Evolutionary conservation across 2,113 vertebrate genomes (phyloP).

Genomic region (Calidris pugnax): DNA sequence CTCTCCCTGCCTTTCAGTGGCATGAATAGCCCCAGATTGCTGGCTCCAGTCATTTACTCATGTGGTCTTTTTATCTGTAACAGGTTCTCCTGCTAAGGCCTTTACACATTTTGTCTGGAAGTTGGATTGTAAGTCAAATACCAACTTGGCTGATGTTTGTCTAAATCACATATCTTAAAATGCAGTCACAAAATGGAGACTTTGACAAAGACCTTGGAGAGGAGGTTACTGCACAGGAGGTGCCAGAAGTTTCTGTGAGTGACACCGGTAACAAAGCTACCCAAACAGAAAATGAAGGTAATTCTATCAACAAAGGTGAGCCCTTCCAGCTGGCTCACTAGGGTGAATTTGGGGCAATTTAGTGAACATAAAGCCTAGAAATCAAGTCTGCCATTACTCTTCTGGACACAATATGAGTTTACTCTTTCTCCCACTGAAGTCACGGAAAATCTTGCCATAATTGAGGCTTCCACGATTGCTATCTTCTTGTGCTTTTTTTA

Average conservation of each 20-base stretch:
- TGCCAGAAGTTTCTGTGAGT: background rate
- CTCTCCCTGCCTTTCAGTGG: background rate
- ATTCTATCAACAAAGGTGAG: conserved; percentile 5
- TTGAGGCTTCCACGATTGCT: background rate
- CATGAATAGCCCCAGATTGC: background rate
- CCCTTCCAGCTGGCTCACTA: background rate
- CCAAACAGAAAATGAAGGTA: background rate
- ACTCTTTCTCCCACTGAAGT: background rate
- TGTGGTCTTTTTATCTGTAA: background rate
- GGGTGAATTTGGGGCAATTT: background rate
- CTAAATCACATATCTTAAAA: background rate
- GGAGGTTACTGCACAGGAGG: background rate
- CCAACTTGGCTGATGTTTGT: background rate
- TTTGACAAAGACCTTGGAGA: background rate
- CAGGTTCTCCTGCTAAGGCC: background rate
- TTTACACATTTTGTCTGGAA: background rate
- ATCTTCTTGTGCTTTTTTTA: background rate
- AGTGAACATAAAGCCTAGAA: background rate
- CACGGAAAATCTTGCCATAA: background rate
- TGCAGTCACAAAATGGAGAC: background rate
- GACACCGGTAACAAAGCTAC: no score
- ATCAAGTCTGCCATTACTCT: background rate
- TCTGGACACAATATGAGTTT: background rate
- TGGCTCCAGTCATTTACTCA: background rate
- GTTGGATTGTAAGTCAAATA: background rate